Base-by-base conservation (phyloP, 1,140 invertebrate species). In the Teleopsis dalmanni region DNA sequence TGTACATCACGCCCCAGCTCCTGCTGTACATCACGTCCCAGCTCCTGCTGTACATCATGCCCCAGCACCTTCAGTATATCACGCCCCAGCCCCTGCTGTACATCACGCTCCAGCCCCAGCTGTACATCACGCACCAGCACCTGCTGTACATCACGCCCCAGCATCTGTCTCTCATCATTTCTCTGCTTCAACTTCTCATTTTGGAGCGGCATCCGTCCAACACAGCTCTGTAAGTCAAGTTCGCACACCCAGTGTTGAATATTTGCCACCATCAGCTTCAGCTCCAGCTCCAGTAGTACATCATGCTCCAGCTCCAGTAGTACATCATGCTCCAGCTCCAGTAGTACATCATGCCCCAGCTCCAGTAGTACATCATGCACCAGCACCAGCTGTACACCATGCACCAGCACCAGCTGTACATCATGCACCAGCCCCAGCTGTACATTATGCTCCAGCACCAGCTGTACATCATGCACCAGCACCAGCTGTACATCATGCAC, bases 121-220 rank as follows among this genome's bases (percentile, higher is more conserved):
- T 18, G 52, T 57, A 4, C 54, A 54, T 50, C 31, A 46, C 9
- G 31, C 47, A 13, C 22, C 52, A 4, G 44, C 31, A 26, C 27
- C 41, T 5, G 25, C 22, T 47, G 34, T 22, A 14, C 29, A 33
- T 3, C 43, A 43, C 33, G 38, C 40, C 6, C 47, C 47, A 27
- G 48, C 19, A 13, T 55, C 59, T n/a, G 59, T 10, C 40, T 19
- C 59, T 13, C 62, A 65, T 50, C 57, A 33, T 46, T 65, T 55
- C 57, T 65, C 62, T 3, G 47, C 59, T n/a, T 26, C 40, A 42
- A 9, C 11, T 21, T 16, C 40, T 21, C 10, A 21, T 21, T 19
- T 21, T 21, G 10, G 40, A 8, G 16, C 19, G 11, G 7, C 40
- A 42, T 26, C 40, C 10, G 7, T 21, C 10, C 16, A 21, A 10